A percentile compares a stretch with the other conserved stretches of the same genome.
Evolutionary conservation across 2,113 vertebrate species (phyloP).

Genomic region (Hemiscyllium ocellatum): DNA sequence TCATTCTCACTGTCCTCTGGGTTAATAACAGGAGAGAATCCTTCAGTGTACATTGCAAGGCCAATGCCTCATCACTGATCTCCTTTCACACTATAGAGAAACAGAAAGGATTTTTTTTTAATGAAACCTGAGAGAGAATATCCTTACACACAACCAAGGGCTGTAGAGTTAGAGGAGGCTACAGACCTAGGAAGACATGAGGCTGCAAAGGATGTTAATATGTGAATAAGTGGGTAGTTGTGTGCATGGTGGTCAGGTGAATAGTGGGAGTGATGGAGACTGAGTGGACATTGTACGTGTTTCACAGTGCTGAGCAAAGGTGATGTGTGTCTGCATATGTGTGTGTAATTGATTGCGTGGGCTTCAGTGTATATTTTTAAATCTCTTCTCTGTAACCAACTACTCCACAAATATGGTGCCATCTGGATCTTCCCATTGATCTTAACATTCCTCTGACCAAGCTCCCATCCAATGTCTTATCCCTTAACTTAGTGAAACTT

Average conservation of each 20-base stretch:
- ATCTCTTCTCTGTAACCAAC: neutral
- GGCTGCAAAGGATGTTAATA: neutral
- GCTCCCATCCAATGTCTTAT: neutral
- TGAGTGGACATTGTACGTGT: neutral
- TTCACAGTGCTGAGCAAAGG: neutral
- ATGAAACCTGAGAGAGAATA: neutral
- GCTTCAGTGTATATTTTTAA: neutral
- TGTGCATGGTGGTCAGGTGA: neutral
- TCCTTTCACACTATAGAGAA: neutral
- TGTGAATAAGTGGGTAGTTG: neutral
- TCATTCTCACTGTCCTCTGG: neutral
- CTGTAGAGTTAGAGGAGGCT: no score
- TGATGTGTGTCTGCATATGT: neutral
- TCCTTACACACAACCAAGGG: neutral
- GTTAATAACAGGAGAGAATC: neutral
- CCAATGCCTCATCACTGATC: neutral
- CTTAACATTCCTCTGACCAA: neutral
- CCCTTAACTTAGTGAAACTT: neutral
- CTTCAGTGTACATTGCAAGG: neutral
- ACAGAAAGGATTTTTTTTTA: neutral
- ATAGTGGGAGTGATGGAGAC: neutral
- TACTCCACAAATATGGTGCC: neutral
- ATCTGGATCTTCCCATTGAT: neutral
- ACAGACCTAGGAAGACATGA: no score
- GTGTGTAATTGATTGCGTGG: neutral